Conservation (phyloP, 2,113 vertebrate genomes). For the Columba janthina region DNA sequence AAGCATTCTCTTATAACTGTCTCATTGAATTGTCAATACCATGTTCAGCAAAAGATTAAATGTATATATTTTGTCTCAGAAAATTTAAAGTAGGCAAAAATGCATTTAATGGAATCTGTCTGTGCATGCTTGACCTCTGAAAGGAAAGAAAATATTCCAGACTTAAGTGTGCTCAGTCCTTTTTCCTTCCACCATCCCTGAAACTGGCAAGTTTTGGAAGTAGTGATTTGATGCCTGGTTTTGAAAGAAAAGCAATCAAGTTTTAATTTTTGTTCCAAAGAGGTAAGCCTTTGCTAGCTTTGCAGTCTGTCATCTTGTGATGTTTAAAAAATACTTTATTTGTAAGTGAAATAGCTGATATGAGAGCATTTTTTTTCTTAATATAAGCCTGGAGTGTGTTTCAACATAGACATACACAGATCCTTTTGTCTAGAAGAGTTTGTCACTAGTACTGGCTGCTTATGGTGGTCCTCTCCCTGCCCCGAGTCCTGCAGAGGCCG, state of each 20-base stretch:
- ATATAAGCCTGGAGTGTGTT: background rate
- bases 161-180: fast-evolving
- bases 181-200: too few relatives aligned
- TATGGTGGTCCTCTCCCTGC: background rate
- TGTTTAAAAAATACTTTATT: background rate
- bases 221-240: background rate
- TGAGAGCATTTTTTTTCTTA: background rate
- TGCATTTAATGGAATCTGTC: background rate
- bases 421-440: background rate
- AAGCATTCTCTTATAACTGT: background rate
- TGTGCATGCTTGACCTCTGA: background rate
- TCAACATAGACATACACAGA: background rate
- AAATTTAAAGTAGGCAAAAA: background rate
- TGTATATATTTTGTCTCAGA: background rate
- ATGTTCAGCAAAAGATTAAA: background rate
- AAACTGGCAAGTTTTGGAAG: background rate
- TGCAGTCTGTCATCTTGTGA: background rate
- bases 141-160: background rate
- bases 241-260: background rate
- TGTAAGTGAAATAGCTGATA: background rate
- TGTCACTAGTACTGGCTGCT: background rate
- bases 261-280: background rate
- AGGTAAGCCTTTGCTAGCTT: background rate
- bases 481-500: background rate
- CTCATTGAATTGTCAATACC: background rate